Evolutionary conservation across 92 coral and sea anemone species (phyloP).

Genomic region (Phymanthus crucifer): DNA sequence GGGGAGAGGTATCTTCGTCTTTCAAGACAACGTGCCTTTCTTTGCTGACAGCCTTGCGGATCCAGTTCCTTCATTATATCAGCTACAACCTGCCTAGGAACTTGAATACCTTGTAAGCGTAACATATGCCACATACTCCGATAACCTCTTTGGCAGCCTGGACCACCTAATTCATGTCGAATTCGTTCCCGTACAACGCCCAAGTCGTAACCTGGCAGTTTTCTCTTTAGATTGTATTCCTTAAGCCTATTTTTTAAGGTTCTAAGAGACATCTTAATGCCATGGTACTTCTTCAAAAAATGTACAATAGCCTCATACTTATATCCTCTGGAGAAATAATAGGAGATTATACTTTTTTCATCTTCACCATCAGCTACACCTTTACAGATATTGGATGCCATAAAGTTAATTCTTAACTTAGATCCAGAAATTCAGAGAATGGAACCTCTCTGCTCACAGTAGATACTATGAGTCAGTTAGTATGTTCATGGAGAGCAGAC

Average conservation of each 20-base stretch:
- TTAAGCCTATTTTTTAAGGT: conserved; percentile 44
- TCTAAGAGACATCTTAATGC: conserved; percentile 42
- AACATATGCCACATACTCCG: conserved; percentile 41
- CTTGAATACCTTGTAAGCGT: conserved; percentile 25
- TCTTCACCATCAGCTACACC: neutral
- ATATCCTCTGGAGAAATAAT: conserved; percentile 39
- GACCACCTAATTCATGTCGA: conserved; percentile 40
- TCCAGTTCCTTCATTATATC: conserved; percentile 52
- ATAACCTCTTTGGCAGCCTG: conserved; percentile 53
- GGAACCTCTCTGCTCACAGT: neutral
- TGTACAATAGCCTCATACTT: conserved; percentile 36
- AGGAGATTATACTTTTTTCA: conserved; percentile 25
- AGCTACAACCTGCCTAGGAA: conserved; percentile 42
- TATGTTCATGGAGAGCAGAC: neutral
- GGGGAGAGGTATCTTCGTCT: conserved; percentile 46
- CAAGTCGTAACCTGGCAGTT: conserved; percentile 45
- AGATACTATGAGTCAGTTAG: neutral
- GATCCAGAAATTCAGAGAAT: neutral
- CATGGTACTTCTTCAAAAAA: conserved; percentile 42
- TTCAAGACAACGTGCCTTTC: conserved; percentile 36
- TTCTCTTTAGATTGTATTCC: conserved; percentile 48
- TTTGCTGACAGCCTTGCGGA: conserved; percentile 56
- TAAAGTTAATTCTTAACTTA: neutral
- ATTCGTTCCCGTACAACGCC: conserved; percentile 50
- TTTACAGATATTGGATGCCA: neutral